phyloP scores from a whole-genome alignment of 2,113 vertebrate species.

The Onychostoma macrolepis region DNA sequence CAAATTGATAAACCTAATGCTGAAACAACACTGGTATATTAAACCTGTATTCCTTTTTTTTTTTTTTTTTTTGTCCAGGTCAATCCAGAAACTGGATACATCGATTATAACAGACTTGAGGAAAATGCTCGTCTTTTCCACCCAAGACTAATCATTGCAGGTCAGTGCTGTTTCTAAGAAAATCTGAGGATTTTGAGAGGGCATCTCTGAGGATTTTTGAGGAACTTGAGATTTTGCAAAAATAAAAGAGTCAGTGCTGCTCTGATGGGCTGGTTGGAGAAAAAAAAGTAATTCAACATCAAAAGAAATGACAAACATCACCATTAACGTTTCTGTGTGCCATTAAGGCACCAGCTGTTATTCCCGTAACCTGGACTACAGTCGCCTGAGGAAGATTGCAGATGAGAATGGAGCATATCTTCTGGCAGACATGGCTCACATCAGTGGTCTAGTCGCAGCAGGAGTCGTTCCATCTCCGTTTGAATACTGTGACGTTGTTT shows the following conservation, averaged over 20 bases:
- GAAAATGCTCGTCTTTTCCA: slow-evolving; percentile 92
- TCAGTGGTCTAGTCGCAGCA: slow-evolving; percentile 91
- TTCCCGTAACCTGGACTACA: slow-evolving; percentile 92
- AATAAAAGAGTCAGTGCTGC: neutral
- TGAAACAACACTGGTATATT: neutral
- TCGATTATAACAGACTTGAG: slow-evolving; percentile 88
- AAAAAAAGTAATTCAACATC: neutral
- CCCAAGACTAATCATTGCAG: slow-evolving; percentile 93
- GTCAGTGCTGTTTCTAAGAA: slow-evolving; percentile 62
- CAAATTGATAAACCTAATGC: neutral
- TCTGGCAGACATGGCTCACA: slow-evolving; percentile 96
- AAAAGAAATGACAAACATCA: neutral
- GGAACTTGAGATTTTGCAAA: too few species aligned
- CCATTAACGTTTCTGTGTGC: neutral
- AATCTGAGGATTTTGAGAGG: neutral
- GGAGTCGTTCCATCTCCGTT: slow-evolving; percentile 92
- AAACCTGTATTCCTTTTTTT: neutral
- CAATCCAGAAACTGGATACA: slow-evolving; percentile 89
- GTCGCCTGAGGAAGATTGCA: slow-evolving; percentile 85
- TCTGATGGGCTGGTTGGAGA: neutral
- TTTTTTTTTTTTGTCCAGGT: slow-evolving; percentile 77
- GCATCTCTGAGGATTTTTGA: neutral
- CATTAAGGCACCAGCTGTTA: slow-evolving; percentile 90
- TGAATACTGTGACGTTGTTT: slow-evolving; percentile 87
- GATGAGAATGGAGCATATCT: slow-evolving; percentile 85